phyloP scores from a whole-genome alignment of 2,888 invertebrate species.

The Beris chalybata region DNA sequence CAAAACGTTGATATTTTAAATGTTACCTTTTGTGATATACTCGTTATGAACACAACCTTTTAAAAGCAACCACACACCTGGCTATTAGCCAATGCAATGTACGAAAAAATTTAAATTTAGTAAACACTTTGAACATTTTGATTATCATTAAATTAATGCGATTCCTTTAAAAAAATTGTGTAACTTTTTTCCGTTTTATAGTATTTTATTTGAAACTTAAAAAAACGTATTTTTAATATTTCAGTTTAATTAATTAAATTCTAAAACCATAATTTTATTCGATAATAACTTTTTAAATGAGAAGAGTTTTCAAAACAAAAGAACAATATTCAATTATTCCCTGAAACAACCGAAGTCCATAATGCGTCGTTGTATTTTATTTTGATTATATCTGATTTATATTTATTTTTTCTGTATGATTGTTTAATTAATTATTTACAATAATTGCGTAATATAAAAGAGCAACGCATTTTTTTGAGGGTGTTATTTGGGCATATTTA shows the following conservation, averaged over 20 bases:
- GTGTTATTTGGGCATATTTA: no score
- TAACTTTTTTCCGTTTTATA: slow-evolving; percentile 8
- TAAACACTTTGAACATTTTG: slow-evolving; percentile 17
- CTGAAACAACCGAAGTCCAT: slow-evolving; percentile 56
- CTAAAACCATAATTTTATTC: slow-evolving; percentile 18
- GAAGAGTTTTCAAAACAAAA: not conserved
- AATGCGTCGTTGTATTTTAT: slow-evolving; percentile 38
- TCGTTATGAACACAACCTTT: no score
- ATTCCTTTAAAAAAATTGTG: not conserved
- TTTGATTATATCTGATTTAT: slow-evolving; percentile 40
- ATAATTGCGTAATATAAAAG: not conserved
- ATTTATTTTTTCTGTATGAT: slow-evolving; percentile 34
- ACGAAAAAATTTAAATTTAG: not conserved
- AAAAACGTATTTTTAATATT: slow-evolving; percentile 2
- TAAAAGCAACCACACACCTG: no score
- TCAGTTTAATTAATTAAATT: slow-evolving; percentile 11
- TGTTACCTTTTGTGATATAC: no score
- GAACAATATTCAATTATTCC: slow-evolving; percentile 41
- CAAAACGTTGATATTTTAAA: no score
- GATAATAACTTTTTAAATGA: slow-evolving; percentile 10
- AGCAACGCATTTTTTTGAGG: no score
- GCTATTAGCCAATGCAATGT: no score
- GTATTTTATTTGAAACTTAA: not conserved
- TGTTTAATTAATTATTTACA: slow-evolving; percentile 30
- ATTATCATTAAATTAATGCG: slow-evolving; percentile 14